A percentile compares a stretch with the other conserved stretches of the same genome.
Evolutionary conservation across 2,797 vertebrate genomes (phyloP).

Genomic region (Sebastes trivittatus): DNA sequence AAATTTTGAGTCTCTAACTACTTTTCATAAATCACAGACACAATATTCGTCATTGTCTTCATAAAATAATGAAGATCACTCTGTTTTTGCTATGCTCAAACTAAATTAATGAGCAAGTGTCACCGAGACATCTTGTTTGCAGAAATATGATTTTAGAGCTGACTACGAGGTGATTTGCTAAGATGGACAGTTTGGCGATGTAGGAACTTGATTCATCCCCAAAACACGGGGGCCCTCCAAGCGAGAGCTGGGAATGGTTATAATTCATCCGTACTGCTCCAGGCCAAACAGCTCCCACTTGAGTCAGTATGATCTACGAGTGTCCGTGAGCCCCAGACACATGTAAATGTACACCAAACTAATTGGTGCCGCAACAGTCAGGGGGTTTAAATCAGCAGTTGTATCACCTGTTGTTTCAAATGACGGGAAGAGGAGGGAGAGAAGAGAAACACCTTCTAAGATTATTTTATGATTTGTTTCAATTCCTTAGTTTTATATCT

Average conservation of each 20-base stretch:
- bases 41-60: background rate
- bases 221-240: slow-evolving; percentile 64
- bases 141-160: slow-evolving; percentile 29
- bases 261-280: slow-evolving; percentile 69
- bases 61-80: background rate
- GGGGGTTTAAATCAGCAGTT: slow-evolving; percentile 64
- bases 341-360: slow-evolving; percentile 70
- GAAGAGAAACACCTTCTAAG: slow-evolving; percentile 54
- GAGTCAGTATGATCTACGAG: slow-evolving; percentile 75
- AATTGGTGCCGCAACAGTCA: slow-evolving; percentile 69
- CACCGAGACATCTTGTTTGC: slow-evolving; percentile 5
- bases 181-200: slow-evolving; percentile 56
- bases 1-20: background rate
- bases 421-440: slow-evolving; percentile 2
- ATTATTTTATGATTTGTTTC: slow-evolving; percentile 47
- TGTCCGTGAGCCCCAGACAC: slow-evolving; percentile 66
- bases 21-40: background rate
- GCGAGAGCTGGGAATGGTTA: slow-evolving; percentile 61
- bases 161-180: slow-evolving; percentile 48
- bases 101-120: background rate
- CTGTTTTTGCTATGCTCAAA: background rate
- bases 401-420: slow-evolving; percentile 61
- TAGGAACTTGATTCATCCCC: slow-evolving; percentile 62
- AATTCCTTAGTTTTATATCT: slow-evolving; percentile 23
- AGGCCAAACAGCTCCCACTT: slow-evolving; percentile 77